Conservation (phyloP, 1,140 invertebrate species). For the Tetramorium simillimum region DNA sequence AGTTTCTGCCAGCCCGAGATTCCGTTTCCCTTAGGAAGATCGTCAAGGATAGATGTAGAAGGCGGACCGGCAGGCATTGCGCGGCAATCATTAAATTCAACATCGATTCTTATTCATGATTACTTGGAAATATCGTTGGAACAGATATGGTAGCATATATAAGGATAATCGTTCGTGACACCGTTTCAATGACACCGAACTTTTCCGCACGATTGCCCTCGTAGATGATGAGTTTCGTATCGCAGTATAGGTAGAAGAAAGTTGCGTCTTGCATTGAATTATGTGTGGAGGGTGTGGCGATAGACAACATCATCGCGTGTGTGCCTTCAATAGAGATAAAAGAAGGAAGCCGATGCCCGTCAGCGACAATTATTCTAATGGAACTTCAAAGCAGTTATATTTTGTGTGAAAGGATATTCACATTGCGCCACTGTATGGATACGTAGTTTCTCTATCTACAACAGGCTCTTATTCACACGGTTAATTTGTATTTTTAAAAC, state of each 20-base stretch:
- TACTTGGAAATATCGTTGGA: not conserved
- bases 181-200: not conserved
- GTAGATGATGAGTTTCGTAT: conserved; percentile 17
- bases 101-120: not conserved
- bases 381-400: not conserved
- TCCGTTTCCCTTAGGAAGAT: not conserved
- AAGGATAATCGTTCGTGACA: not conserved
- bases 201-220: not conserved
- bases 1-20: not conserved
- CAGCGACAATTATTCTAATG: conserved; percentile 46
- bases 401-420: conserved; percentile 14
- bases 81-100: not conserved
- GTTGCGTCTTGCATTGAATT: conserved; percentile 41
- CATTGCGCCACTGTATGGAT: not conserved
- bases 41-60: conserved; percentile 19
- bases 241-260: not conserved
- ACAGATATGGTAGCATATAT: not conserved
- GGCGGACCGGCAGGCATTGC: not conserved
- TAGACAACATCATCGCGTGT: conserved; percentile 15
- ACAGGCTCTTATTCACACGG: not conserved
- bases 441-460: not conserved
- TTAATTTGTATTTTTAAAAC: not conserved
- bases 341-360: conserved; percentile 32
- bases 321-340: not conserved
- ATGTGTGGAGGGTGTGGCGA: not conserved